Evolutionary conservation across 2,113 vertebrate species (phyloP).

Genomic region (Scopus umbretta): DNA sequence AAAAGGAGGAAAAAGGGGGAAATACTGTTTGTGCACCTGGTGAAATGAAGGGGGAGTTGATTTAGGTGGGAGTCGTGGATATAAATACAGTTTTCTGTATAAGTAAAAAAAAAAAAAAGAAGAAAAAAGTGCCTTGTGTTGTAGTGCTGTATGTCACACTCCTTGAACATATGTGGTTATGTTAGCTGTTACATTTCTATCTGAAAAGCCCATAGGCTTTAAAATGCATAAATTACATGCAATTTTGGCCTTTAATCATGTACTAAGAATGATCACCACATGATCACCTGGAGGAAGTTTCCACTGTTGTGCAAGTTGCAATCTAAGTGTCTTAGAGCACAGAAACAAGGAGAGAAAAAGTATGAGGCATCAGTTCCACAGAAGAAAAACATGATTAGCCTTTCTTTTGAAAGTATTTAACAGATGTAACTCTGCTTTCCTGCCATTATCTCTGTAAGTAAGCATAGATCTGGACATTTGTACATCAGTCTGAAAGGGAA

Average conservation of each 20-base stretch:
- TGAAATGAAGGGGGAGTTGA: not conserved
- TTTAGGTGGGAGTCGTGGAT: not conserved
- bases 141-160: rapidly evolving
- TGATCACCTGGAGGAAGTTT: not conserved
- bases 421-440: not conserved
- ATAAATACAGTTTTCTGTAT: not conserved
- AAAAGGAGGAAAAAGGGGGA: not conserved
- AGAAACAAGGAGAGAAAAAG: not conserved
- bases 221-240: not conserved
- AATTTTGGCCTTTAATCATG: not conserved
- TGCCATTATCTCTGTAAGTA: not conserved
- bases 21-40: not conserved
- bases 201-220: not conserved
- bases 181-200: not conserved
- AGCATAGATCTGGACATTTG: not conserved
- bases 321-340: not conserved
- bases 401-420: not conserved
- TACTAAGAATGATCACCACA: not conserved
- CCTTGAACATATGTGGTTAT: not conserved
- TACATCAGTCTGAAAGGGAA: not conserved
- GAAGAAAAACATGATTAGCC: not conserved
- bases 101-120: not conserved
- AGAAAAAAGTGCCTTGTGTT: not conserved
- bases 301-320: not conserved
- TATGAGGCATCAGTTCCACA: not conserved